Percentiles rank a stretch among this genome's conserved stretches.
phyloP scores from a whole-genome alignment of 2,888 invertebrate species.

The Himalopsyche japonica region DNA sequence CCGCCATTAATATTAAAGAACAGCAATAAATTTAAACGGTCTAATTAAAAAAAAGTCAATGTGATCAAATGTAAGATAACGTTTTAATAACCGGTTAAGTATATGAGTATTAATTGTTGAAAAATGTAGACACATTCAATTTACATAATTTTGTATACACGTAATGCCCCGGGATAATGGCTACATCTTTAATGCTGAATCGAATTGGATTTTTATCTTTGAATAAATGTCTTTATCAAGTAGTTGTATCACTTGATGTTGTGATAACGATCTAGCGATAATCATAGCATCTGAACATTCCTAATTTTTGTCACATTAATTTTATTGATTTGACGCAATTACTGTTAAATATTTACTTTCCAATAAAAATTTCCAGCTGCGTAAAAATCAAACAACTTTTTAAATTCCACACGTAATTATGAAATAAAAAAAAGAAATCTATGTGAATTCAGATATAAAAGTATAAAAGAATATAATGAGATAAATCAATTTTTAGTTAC shows the following conservation, averaged over 20 bases:
- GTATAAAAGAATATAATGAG: too few species aligned
- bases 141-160: constrained; percentile 6
- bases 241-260: neutral
- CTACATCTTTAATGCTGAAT: neutral
- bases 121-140: neutral
- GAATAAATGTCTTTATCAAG: constrained; percentile 23
- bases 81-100: neutral
- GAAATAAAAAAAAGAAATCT: too few species aligned
- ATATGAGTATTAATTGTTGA: neutral
- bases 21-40: constrained; percentile 7
- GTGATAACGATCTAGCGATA: neutral
- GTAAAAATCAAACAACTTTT: neutral
- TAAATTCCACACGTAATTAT: too few species aligned
- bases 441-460: too few species aligned
- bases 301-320: neutral
- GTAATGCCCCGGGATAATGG: neutral
- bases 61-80: neutral
- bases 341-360: neutral
- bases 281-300: neutral
- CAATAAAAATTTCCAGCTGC: neutral
- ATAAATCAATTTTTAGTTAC: too few species aligned
- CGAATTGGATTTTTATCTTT: constrained; percentile 6
- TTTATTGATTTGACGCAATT: neutral
- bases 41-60: constrained; percentile 23
- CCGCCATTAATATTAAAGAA: constrained; percentile 17